Evolutionary conservation across 2,888 invertebrate species (phyloP).

Genomic region (Drosophila trichaetosa): DNA sequence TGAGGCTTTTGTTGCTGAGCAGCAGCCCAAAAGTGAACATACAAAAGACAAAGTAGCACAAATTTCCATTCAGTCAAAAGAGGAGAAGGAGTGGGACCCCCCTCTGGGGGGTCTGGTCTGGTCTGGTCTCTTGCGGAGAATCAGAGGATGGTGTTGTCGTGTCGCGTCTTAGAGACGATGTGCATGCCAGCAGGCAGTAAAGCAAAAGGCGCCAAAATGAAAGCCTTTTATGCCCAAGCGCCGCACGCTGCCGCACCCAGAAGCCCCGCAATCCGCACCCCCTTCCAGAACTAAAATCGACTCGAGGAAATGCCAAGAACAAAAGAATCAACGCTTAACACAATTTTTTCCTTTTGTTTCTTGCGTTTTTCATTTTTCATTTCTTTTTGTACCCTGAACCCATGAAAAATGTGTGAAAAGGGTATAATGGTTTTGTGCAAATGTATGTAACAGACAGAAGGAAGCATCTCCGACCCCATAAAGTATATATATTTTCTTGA

Average conservation of each 20-base stretch:
- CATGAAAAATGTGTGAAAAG: background rate
- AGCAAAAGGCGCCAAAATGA: conserved; percentile 73
- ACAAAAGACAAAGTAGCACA: conserved; percentile 81
- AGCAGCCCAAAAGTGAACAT: conserved; percentile 65
- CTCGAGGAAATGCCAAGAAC: conserved; percentile 64
- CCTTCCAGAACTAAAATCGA: conserved; percentile 16
- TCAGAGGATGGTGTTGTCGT: conserved; percentile 32
- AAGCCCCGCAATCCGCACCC: background rate
- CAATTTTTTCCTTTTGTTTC: conserved; percentile 50
- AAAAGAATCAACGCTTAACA: conserved; percentile 80
- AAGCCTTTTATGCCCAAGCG: conserved; percentile 50
- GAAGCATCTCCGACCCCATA: background rate
- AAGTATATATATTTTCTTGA: background rate
- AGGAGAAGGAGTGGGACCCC: background rate
- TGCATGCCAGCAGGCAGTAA: conserved; percentile 71
- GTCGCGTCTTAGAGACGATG: conserved; percentile 63
- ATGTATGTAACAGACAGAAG: background rate
- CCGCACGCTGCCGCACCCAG: background rate
- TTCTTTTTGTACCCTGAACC: background rate
- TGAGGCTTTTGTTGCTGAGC: conserved; percentile 56
- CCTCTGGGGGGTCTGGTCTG: background rate
- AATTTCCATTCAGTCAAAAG: conserved; percentile 60
- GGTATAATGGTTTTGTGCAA: background rate
- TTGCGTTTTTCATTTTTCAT: conserved; percentile 8
- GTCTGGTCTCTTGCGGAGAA: background rate